Evolutionary conservation across 2,888 invertebrate genomes (phyloP).

Genomic region (Zeuzera pyrina): DNA sequence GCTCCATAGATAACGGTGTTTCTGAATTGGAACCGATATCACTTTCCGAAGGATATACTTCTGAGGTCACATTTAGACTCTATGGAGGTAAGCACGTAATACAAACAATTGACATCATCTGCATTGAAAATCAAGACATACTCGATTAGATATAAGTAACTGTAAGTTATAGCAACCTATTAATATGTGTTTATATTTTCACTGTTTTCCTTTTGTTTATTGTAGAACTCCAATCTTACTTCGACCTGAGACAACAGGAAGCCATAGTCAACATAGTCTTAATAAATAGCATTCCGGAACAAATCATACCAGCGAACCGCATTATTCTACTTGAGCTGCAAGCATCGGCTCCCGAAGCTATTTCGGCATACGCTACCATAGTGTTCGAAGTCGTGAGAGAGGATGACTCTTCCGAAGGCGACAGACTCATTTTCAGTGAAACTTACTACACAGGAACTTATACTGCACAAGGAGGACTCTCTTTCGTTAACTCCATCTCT

Average conservation of each 20-base stretch:
- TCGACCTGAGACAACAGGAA: conserved; percentile 4
- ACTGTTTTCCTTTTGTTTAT: no score
- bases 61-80: background rate
- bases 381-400: conserved; percentile 17
- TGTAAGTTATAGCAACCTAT: no score
- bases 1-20: background rate
- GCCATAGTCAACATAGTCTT: conserved; percentile 12
- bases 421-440: conserved; percentile 18
- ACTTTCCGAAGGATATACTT: background rate
- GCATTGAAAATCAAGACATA: background rate
- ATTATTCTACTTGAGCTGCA: conserved; percentile 22
- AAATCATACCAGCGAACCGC: conserved; percentile 20
- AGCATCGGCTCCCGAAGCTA: conserved; percentile 20
- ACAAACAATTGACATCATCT: background rate
- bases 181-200: no score
- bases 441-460: conserved; percentile 24
- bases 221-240: conserved; percentile 2
- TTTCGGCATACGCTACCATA: conserved; percentile 23
- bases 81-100: background rate
- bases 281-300: conserved; percentile 19
- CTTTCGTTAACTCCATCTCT: conserved; percentile 18
- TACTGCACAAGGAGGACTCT: conserved; percentile 14
- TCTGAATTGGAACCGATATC: background rate
- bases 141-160: no score
- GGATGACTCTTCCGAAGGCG: background rate